Base-by-base conservation (phyloP, 2,113 vertebrate genomes). In the Nesospiza acunhae region DNA sequence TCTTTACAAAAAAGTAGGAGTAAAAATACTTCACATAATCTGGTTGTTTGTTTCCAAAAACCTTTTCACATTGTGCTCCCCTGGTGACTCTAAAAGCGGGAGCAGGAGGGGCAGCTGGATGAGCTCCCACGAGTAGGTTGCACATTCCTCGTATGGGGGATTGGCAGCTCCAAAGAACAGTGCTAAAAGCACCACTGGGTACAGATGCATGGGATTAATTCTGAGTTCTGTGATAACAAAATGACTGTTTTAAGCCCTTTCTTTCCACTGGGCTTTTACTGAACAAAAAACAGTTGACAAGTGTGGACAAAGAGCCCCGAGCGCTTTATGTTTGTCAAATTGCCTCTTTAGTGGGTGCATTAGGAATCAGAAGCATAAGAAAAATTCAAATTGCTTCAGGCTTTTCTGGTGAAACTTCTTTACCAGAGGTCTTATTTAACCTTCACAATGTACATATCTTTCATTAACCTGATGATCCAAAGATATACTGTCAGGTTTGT, bases 201-300 rank as follows among this genome's bases (percentile, higher is more conserved):
- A 82, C 89, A 88, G 89, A 95, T 84, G 59, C 1, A 0, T 44
- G 62, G 60, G 35, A 94, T 95, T 91, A 95, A 92, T 90, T 82
- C 84, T 50, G 68, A 91, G 66, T 76, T 94, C 78, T 86, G 6
- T 69, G 68, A 85, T 96, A 91, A 96, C 79, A 86, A 94, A 92
- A 93, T 67, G 53, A 80, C 89, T 97, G 49, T 93, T 95, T 96
- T 87, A 95, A 94, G 89, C 58, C 53, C 13, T 82, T 86, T 84
- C 73, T 95, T 92, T 96, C 89, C 73, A 69, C 73, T 79, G 76
- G 79, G 79, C 55, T 96, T 90, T 90, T 82, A 86, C 33, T 2
- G 13, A 94, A 84, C 60, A 93, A 90, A 91, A 93, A 79, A 0
- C n/a, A 42, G 84, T 96, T 89, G 96, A 94, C 94, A 96, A 95